Conservation (phyloP, 2,888 invertebrate genomes). For the Vanessa cardui region DNA sequence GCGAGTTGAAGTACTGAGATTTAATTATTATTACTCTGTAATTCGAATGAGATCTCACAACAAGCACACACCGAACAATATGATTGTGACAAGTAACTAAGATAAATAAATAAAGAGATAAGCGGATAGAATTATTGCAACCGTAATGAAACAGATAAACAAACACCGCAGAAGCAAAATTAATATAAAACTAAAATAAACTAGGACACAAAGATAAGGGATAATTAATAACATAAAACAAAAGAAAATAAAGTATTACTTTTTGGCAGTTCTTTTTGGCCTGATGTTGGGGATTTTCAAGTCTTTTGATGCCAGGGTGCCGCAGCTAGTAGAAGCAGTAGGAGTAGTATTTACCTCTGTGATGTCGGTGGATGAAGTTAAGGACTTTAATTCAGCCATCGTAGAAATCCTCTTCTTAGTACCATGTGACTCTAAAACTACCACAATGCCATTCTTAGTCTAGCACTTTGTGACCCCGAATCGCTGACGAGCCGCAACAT, state of each 20-base stretch:
- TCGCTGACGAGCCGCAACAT: not conserved
- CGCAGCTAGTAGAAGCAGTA: too few relatives aligned
- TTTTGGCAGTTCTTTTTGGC: too few relatives aligned
- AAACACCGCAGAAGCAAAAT: not conserved
- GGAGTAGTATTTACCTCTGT: too few relatives aligned
- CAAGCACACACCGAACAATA: not conserved
- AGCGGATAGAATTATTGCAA: not conserved
- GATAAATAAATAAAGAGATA: not conserved
- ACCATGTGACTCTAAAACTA: too few relatives aligned
- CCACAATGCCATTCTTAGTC: too few relatives aligned
- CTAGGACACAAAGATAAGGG: not conserved
- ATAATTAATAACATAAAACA: not conserved
- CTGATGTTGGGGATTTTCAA: too few relatives aligned
- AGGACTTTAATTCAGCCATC: too few relatives aligned
- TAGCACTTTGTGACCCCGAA: not conserved
- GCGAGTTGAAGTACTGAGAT: not conserved
- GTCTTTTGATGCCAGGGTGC: too few relatives aligned
- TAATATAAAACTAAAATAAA: not conserved
- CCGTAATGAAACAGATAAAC: too few relatives aligned
- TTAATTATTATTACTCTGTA: not conserved
- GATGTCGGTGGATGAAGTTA: too few relatives aligned
- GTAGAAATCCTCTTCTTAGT: too few relatives aligned
- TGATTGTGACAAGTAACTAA: not conserved
- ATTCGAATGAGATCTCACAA: not conserved
- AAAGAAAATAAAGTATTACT: too few relatives aligned